These are phyloP conservation scores for Microtus oregoni DNA, from an alignment of 2,113 vertebrate species.

Conservation along the genomic window DNA sequence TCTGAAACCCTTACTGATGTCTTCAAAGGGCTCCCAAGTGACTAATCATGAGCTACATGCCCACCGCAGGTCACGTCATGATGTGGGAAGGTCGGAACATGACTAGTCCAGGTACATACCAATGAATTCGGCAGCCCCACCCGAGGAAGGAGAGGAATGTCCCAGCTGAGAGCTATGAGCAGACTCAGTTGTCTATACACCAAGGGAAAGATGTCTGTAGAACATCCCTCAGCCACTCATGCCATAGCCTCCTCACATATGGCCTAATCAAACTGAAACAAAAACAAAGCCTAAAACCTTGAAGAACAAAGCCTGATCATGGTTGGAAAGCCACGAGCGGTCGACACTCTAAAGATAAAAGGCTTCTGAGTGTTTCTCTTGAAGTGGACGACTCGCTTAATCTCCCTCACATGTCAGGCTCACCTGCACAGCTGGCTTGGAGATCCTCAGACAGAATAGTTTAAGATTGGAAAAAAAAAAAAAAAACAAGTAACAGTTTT, in stretches of 20 bases:
- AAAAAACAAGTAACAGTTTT: conserved; percentile 59
- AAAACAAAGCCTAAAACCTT: conserved; percentile 11
- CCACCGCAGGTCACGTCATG: background rate
- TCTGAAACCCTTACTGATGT: no score
- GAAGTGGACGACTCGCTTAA: background rate
- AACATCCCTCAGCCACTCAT: background rate
- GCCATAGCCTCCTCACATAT: background rate
- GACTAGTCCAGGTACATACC: background rate
- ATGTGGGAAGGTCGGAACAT: no score
- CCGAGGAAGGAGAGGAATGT: background rate
- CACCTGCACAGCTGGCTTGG: background rate
- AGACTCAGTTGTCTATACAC: background rate
- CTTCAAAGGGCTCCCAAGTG: background rate
- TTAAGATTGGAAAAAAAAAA: conserved; percentile 57
- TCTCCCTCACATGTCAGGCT: background rate
- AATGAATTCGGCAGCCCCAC: background rate
- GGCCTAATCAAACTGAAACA: conserved; percentile 4
- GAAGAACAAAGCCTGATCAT: background rate
- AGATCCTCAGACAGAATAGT: conserved; percentile 60
- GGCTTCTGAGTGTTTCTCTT: background rate
- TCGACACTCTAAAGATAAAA: conserved; percentile 14
- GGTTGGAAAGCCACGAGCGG: background rate
- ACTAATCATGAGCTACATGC: background rate
- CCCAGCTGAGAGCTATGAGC: background rate
- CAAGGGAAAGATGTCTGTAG: background rate